A percentile compares a stretch with the other conserved stretches of the same genome.
Evolutionary conservation across 2,797 vertebrate genomes (phyloP).

Genomic region (Amblyraja radiata): DNA sequence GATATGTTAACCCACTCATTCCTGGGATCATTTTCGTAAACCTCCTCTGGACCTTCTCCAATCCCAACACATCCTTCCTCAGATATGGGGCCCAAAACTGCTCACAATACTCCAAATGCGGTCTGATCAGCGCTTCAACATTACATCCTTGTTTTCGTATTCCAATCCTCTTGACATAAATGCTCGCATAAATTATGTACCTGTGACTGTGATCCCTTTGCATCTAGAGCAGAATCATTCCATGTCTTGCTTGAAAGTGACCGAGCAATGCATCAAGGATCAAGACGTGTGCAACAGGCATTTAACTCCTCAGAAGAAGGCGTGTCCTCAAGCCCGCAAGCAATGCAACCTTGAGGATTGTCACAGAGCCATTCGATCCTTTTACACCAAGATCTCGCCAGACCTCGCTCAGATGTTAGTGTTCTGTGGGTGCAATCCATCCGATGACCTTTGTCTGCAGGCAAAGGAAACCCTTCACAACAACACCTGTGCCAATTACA

Average conservation of each 20-base stretch:
- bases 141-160: no score
- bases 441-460: slow-evolving; percentile 64
- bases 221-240: slow-evolving; percentile 53
- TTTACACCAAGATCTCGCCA: slow-evolving; percentile 68
- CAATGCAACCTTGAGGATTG: slow-evolving; percentile 62
- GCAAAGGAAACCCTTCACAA: slow-evolving; percentile 67
- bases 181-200: no score
- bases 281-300: slow-evolving; percentile 65
- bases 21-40: no score
- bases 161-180: no score
- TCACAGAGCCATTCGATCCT: slow-evolving; percentile 56
- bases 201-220: slow-evolving; percentile 37
- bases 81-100: no score
- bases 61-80: no score
- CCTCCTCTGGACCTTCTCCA: no score
- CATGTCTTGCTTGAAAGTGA: slow-evolving; percentile 67
- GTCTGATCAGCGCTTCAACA: no score
- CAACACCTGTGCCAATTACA: slow-evolving; percentile 56
- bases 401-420: slow-evolving; percentile 70
- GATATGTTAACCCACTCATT: no score
- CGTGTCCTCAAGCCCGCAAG: slow-evolving; percentile 57
- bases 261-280: slow-evolving; percentile 66
- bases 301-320: slow-evolving; percentile 66
- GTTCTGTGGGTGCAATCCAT: slow-evolving; percentile 70
- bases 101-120: no score